A percentile compares a stretch with the other conserved stretches of the same genome.
Evolutionary conservation across 2,113 vertebrate genomes (phyloP).

Genomic region (Mus pahari): DNA sequence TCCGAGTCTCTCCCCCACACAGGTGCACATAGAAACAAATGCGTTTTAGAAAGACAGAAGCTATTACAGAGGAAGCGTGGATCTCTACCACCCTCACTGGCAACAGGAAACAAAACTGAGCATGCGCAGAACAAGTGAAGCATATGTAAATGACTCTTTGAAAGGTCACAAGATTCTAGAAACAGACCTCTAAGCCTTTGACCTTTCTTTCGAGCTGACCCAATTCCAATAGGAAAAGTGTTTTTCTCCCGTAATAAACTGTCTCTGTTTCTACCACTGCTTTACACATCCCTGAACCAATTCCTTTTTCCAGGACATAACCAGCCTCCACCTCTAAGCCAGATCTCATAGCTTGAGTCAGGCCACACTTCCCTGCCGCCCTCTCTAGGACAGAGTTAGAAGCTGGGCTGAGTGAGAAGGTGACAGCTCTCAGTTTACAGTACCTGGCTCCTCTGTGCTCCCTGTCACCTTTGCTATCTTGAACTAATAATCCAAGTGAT

Average conservation of each 20-base stretch:
- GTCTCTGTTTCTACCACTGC: background rate
- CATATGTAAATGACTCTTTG: background rate
- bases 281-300: background rate
- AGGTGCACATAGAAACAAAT: background rate
- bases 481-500: background rate
- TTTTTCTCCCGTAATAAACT: background rate
- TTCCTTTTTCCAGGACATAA: background rate
- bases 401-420: background rate
- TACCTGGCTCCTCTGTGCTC: too few species aligned
- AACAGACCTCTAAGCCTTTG: background rate
- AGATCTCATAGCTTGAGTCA: background rate
- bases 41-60: background rate
- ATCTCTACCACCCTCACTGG: background rate
- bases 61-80: background rate
- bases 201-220: background rate
- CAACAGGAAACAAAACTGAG: background rate
- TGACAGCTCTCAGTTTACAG: background rate
- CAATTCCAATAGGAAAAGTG: background rate
- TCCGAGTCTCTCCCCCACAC: background rate
- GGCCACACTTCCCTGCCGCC: background rate
- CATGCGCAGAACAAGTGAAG: background rate
- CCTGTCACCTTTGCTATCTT: background rate
- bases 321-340: background rate
- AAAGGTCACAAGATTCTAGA: background rate
- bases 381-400: background rate